Conservation (phyloP, 2,888 invertebrate genomes). For the Eupithecia abbreviata region DNA sequence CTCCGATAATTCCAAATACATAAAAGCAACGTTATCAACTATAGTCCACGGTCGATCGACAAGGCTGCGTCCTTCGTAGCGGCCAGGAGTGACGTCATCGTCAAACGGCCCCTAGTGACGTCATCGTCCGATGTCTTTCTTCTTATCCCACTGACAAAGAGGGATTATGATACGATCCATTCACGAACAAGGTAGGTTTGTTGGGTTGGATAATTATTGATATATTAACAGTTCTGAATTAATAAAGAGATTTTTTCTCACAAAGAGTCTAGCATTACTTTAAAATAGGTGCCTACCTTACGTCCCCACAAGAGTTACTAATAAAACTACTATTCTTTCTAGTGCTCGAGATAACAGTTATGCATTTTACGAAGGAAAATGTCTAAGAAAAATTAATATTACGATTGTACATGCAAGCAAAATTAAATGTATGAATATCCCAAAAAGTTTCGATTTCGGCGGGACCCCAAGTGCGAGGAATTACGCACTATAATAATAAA, state of each 20-base stretch:
- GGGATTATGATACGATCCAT: neutral
- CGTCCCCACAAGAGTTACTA: too few relatives aligned
- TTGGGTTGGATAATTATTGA: neutral
- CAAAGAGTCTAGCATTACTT: neutral
- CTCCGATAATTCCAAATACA: neutral
- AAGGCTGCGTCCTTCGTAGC: neutral
- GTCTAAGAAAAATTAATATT: too few relatives aligned
- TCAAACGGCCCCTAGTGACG: neutral
- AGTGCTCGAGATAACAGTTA: neutral
- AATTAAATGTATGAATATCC: too few relatives aligned
- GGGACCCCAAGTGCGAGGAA: too few relatives aligned
- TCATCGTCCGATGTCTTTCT: neutral
- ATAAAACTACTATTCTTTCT: neutral
- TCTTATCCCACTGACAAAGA: neutral
- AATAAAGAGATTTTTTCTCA: neutral
- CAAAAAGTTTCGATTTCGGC: too few relatives aligned
- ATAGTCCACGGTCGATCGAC: neutral
- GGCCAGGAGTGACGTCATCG: neutral
- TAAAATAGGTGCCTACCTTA: neutral
- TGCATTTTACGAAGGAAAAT: neutral
- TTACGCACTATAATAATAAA: too few relatives aligned
- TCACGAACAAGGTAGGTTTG: neutral
- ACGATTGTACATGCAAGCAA: too few relatives aligned
- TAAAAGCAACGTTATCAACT: slow-evolving; percentile 3
- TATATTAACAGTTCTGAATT: neutral